Percentiles rank a stretch among this genome's conserved stretches.
Conservation (phyloP, 2,797 vertebrate species). For the Periophthalmus magnuspinnatus region DNA sequence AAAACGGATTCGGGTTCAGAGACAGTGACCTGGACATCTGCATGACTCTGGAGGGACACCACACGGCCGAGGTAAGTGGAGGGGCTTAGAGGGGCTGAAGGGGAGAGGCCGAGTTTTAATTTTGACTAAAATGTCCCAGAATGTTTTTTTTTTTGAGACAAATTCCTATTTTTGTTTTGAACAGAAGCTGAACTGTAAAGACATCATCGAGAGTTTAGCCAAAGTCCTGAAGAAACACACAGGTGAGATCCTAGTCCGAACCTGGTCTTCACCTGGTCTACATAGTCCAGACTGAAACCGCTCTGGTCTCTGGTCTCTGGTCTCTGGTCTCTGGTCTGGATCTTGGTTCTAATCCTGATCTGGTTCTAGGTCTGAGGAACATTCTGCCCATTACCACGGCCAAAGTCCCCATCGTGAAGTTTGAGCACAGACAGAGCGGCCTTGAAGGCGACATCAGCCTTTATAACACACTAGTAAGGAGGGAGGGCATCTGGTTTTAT, state of each 20-base stretch:
- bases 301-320: not conserved
- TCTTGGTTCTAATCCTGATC: not conserved
- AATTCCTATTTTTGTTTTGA: slow-evolving; percentile 1
- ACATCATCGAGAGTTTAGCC: slow-evolving; percentile 97
- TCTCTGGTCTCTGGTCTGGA: too few species aligned
- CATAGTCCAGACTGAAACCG: too few species aligned
- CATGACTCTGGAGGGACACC: slow-evolving; percentile 97
- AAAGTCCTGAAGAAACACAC: slow-evolving; percentile 96
- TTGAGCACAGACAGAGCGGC: slow-evolving; percentile 93
- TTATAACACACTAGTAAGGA: slow-evolving; percentile 92
- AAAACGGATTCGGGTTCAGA: slow-evolving; percentile 97
- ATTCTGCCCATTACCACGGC: slow-evolving; percentile 99
- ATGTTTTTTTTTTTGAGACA: not conserved
- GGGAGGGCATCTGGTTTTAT: too few species aligned
- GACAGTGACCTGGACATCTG: slow-evolving; percentile 99
- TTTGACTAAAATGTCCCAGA: not conserved
- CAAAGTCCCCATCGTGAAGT: slow-evolving; percentile 99
- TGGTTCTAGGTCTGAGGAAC: slow-evolving; percentile 88
- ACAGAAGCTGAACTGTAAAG: slow-evolving; percentile 97
- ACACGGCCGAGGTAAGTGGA: slow-evolving; percentile 86
- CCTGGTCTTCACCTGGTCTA: not conserved
- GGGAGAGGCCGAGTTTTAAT: not conserved
- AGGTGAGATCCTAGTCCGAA: slow-evolving; percentile 70
- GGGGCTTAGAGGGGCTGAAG: too few species aligned
- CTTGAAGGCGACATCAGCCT: slow-evolving; percentile 98